Conservation (phyloP, 2,797 vertebrate species). For the Dendrocincla fuliginosa region DNA sequence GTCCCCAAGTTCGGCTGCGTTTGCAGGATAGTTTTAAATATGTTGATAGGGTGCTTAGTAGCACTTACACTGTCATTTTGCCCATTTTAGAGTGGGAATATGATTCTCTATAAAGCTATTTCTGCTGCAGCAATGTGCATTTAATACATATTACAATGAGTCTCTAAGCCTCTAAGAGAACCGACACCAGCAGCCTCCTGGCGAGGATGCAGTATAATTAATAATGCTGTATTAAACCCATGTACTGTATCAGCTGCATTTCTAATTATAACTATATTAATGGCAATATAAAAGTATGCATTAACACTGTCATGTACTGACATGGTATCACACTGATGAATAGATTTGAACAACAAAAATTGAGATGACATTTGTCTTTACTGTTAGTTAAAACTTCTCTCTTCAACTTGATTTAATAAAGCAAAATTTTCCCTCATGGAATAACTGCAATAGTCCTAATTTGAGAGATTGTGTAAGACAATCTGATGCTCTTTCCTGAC, state of each 20-base stretch:
- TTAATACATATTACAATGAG: constrained; percentile 35
- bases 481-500: neutral
- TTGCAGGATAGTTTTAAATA: neutral
- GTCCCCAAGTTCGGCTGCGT: constrained; percentile 9
- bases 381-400: constrained; percentile 20
- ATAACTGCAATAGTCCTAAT: neutral
- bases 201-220: constrained; percentile 66
- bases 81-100: neutral
- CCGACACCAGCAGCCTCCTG: constrained; percentile 25
- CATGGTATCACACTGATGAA: neutral
- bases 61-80: neutral
- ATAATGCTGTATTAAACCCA: constrained; percentile 72
- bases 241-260: constrained; percentile 58
- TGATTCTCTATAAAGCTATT: neutral
- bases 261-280: constrained; percentile 73
- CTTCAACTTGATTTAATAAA: constrained; percentile 34
- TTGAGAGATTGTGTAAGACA: neutral
- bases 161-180: constrained; percentile 35
- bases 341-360: neutral
- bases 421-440: neutral
- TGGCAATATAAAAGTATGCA: constrained; percentile 23
- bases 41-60: neutral
- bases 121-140: neutral
- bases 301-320: neutral
- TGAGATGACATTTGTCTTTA: neutral